These are phyloP conservation scores for Eutolmus rufibarbis DNA, from an alignment of 2,888 invertebrate genomes.

Conservation along the genomic window DNA sequence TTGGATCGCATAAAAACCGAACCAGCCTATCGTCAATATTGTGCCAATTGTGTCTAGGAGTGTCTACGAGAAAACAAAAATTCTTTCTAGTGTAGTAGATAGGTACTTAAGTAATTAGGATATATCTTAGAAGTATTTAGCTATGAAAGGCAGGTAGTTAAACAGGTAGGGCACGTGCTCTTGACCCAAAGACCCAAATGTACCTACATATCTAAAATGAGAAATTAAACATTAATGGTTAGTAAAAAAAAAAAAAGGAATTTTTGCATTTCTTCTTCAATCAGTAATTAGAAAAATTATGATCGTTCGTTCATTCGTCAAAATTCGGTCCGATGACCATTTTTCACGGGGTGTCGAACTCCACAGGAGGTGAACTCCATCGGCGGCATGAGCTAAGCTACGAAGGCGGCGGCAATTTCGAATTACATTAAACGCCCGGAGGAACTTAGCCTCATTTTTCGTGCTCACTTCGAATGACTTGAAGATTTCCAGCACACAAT, in stretches of 20 bases:
- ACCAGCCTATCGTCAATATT: not conserved
- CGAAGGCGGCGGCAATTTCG: not conserved
- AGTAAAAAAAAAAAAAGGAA: not conserved
- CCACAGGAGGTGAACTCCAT: not conserved
- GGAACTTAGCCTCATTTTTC: not conserved
- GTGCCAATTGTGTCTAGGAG: not conserved
- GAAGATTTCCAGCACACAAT: not conserved
- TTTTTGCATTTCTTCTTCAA: not conserved
- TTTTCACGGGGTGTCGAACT: not conserved
- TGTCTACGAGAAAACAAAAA: not conserved
- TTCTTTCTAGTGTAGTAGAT: not conserved
- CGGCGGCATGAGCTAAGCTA: not conserved
- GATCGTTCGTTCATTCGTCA: not conserved
- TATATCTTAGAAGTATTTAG: not conserved
- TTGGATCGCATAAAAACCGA: not conserved
- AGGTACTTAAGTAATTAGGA: not conserved
- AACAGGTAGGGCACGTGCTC: not conserved
- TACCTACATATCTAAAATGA: not conserved
- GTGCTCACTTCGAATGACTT: not conserved
- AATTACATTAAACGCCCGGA: not conserved
- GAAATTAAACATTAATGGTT: not conserved
- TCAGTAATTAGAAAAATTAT: not conserved
- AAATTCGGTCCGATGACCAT: not conserved
- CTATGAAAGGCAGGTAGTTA: not conserved
- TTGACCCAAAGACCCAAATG: not conserved